phyloP scores from a whole-genome alignment of 2,888 invertebrate species.

The Colletes collaris region DNA sequence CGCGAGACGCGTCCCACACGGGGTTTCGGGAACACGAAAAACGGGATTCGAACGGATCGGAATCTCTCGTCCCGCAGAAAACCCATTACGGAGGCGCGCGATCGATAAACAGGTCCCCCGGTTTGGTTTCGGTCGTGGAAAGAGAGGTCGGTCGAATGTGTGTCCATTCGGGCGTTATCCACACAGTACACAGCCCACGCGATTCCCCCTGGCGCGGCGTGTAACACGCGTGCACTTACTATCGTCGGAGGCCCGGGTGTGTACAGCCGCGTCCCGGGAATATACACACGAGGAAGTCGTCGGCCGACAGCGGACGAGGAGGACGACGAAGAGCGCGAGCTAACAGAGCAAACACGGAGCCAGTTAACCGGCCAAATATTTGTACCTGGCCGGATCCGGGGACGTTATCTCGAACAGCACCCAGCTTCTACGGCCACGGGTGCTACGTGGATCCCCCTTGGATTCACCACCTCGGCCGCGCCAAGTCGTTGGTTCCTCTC shows the following conservation, averaged over 20 bases:
- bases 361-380: conserved; percentile 80
- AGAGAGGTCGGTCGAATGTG: conserved; percentile 13
- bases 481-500: conserved; percentile 59
- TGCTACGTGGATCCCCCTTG: conserved; percentile 54
- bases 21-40: conserved; percentile 28
- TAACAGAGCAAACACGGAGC: conserved; percentile 76
- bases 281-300: conserved; percentile 53
- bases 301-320: conserved; percentile 30
- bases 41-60: conserved; percentile 5
- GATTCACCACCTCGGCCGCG: conserved; percentile 61
- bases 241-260: conserved; percentile 42
- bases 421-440: conserved; percentile 59
- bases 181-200: conserved; percentile 51
- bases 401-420: conserved; percentile 76
- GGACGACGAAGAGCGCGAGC: conserved; percentile 56
- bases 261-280: conserved; percentile 49
- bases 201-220: conserved; percentile 16
- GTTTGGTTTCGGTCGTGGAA: conserved; percentile 39
- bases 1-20: not conserved
- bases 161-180: conserved; percentile 56
- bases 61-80: conserved; percentile 1
- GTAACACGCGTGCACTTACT: conserved; percentile 44
- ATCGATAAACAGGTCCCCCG: conserved; percentile 50
- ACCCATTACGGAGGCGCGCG: conserved; percentile 39
- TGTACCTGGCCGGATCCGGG: conserved; percentile 72